phyloP scores from a whole-genome alignment of 2,113 vertebrate genomes.

The Aphyosemion australe region DNA sequence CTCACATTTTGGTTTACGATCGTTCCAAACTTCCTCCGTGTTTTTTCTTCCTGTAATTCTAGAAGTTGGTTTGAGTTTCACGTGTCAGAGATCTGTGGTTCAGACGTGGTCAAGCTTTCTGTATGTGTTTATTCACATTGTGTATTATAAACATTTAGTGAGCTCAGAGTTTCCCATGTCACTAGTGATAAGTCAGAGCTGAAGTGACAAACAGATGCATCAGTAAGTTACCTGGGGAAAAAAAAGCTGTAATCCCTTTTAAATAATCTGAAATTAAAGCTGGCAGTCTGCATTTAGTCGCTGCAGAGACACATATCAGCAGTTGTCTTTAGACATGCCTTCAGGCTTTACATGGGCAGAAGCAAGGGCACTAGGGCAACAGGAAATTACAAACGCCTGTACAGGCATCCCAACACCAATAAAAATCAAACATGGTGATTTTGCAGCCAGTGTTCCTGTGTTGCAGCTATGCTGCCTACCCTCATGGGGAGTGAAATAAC shows the following conservation, averaged over 20 bases:
- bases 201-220: background rate
- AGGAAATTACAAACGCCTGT: conserved; percentile 41
- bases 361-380: background rate
- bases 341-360: background rate
- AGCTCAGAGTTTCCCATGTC: background rate
- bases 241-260: background rate
- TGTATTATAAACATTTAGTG: background rate
- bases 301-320: background rate
- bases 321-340: background rate
- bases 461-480: conserved; percentile 38
- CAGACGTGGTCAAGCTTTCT: background rate
- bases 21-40: no score
- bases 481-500: conserved; percentile 41
- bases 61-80: no score
- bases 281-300: background rate
- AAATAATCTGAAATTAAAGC: background rate
- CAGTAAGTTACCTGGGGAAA: background rate
- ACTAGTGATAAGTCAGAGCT: background rate
- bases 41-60: no score
- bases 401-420: conserved; percentile 26
- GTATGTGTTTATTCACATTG: background rate
- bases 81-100: no score
- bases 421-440: conserved; percentile 41
- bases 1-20: no score
- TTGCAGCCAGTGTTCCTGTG: conserved; percentile 4